Evolutionary conservation across 2,113 vertebrate species (phyloP).

Genomic region (Conger conger): DNA sequence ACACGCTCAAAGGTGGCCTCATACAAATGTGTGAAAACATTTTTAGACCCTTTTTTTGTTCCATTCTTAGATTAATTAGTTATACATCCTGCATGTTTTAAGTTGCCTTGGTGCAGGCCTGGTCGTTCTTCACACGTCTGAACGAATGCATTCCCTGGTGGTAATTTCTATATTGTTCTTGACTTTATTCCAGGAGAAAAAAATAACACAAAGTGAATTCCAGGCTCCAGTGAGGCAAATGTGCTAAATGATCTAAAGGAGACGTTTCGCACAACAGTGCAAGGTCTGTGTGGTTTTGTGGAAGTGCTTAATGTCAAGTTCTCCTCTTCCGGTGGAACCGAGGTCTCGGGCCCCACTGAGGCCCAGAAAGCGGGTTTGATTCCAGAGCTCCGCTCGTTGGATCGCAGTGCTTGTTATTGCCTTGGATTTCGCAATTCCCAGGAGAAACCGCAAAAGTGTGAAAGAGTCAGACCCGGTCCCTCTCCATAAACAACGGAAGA

Average conservation of each 20-base stretch:
- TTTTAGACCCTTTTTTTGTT: neutral
- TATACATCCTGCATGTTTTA: neutral
- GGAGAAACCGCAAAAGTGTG: neutral
- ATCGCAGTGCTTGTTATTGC: constrained; percentile 34
- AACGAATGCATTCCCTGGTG: neutral
- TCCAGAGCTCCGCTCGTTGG: neutral
- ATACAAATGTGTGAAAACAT: neutral
- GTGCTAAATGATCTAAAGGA: neutral
- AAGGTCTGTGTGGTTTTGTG: neutral
- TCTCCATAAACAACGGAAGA: constrained; percentile 39
- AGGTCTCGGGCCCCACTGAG: neutral
- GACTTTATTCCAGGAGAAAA: neutral
- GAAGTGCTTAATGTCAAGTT: neutral
- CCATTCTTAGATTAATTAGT: neutral
- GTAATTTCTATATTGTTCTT: neutral
- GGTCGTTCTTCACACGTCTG: neutral
- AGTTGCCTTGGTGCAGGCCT: neutral
- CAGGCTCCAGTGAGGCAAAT: neutral
- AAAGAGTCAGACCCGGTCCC: constrained; percentile 25
- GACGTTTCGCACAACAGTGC: neutral
- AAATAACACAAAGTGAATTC: neutral
- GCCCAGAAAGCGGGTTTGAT: constrained; percentile 36
- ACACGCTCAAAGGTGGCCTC: neutral
- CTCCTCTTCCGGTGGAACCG: neutral
- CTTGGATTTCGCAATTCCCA: constrained; percentile 18